Base-by-base conservation (phyloP, 2,113 vertebrate genomes). In the Engystomops pustulosus region DNA sequence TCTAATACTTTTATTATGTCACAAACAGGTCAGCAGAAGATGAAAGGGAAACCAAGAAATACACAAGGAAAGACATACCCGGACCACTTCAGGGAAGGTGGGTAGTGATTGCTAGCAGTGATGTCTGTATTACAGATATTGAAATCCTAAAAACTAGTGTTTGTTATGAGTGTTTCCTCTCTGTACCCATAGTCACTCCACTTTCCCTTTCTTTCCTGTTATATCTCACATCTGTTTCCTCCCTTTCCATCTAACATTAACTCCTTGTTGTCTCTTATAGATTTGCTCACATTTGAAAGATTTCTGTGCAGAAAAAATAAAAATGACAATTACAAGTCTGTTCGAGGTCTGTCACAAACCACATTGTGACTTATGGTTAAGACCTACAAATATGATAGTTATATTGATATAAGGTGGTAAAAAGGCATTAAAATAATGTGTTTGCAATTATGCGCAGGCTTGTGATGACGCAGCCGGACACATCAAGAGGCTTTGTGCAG, bases 1-100 rank as follows among this genome's bases (percentile, higher is more conserved):
- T 36, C 2, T 67, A 67, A 67, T 67, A 32, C 17, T 36, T 67
- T 10, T 36, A 67, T 67, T 6, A 67, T 67, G 32, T 71, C 27
- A 20, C 86, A 2, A 74, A 88, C 87, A 79, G 88, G 80, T 67
- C 87, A 97, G 96, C 87, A 95, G 93, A 95, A 30, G 90, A 92
- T 18, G 95, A 93, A 85, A 88, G 90, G 83, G 96, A 94, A 67
- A 62, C 86, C 44, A 92, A 93, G 86, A 88, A 91, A 85, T 96
- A 94, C 71, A 72, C 86, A 49, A 92, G 96, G 83, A 95, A 91
- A 83, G 96, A 95, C 89, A 96, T 98, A 88, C 97, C 97, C 34
- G 97, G 97, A 74, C 97, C 98, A 1, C 93, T 99, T 71, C 97
- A 97, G 89, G 96, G 95, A 92, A 96, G 96, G 98, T 98, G 92